Conservation (phyloP, 2,113 vertebrate genomes). For the Ictalurus punctatus region DNA sequence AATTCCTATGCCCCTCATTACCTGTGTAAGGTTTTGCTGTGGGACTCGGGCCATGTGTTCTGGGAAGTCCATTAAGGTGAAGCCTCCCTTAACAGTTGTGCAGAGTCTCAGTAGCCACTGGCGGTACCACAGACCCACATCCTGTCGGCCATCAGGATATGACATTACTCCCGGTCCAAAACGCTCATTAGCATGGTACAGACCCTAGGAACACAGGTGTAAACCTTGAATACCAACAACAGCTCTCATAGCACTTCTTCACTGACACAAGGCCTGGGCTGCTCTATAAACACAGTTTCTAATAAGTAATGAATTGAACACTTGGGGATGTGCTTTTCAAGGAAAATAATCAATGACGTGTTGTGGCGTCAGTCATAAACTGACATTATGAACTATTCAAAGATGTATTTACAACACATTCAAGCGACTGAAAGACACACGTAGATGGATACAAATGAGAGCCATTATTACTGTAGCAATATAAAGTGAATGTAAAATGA, state of each 20-base stretch:
- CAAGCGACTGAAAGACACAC: not conserved
- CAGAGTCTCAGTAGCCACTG: conserved; percentile 76
- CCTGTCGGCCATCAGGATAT: conserved; percentile 73
- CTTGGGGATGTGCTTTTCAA: not conserved
- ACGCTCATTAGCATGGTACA: conserved; percentile 77
- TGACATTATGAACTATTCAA: not conserved
- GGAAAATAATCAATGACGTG: not conserved
- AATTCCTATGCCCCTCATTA: conserved; percentile 12
- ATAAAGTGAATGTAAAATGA: not conserved
- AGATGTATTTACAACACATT: not conserved
- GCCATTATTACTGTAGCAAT: not conserved
- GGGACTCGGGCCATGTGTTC: conserved; percentile 59
- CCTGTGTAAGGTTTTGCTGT: conserved; percentile 42
- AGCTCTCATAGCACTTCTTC: not conserved
- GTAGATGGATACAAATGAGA: not conserved
- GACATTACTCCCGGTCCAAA: conserved; percentile 82
- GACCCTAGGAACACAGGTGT: conserved; percentile 71
- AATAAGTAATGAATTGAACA: not conserved
- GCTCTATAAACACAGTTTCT: not conserved
- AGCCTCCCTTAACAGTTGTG: conserved; percentile 57
- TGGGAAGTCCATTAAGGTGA: conserved; percentile 70
- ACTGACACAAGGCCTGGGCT: not conserved
- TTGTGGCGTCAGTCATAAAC: not conserved
- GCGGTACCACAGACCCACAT: conserved; percentile 82
- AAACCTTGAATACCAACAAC: not conserved